Evolutionary conservation across 2,113 vertebrate species (phyloP).

Genomic region (Thryonomys swinderianus): DNA sequence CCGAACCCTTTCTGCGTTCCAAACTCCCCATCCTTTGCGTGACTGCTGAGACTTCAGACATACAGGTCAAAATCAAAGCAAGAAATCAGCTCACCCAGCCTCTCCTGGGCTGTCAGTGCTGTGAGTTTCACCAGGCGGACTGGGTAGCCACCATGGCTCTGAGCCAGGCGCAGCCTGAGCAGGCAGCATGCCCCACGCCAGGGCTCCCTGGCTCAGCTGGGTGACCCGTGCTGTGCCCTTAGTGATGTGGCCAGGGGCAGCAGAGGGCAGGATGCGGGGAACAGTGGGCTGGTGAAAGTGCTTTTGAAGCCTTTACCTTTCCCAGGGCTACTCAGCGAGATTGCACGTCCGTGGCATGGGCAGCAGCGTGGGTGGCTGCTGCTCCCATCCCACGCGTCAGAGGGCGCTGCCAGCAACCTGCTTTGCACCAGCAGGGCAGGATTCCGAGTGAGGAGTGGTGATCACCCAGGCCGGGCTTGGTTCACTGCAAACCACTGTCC

Average conservation of each 20-base stretch:
- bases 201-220: background rate
- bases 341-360: background rate
- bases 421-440: constrained; percentile 17
- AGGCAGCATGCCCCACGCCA: too few species aligned
- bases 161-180: background rate
- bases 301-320: too few species aligned
- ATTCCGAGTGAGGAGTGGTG: constrained; percentile 13
- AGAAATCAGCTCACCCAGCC: background rate
- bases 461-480: background rate
- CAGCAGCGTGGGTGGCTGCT: background rate
- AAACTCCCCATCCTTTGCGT: background rate
- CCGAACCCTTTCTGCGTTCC: background rate
- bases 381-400: background rate
- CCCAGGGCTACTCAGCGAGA: background rate
- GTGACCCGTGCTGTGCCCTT: too few species aligned
- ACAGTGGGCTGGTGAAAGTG: background rate
- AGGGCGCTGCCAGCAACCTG: background rate
- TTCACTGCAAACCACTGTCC: constrained; percentile 55
- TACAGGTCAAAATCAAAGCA: background rate
- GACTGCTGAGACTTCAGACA: background rate
- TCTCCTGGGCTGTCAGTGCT: background rate
- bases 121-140: background rate
- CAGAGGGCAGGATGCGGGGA: background rate
- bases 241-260: too few species aligned
- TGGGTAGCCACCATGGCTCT: background rate